Evolutionary conservation across 2,888 invertebrate genomes (phyloP).

Genomic region (Empis stercorea): DNA sequence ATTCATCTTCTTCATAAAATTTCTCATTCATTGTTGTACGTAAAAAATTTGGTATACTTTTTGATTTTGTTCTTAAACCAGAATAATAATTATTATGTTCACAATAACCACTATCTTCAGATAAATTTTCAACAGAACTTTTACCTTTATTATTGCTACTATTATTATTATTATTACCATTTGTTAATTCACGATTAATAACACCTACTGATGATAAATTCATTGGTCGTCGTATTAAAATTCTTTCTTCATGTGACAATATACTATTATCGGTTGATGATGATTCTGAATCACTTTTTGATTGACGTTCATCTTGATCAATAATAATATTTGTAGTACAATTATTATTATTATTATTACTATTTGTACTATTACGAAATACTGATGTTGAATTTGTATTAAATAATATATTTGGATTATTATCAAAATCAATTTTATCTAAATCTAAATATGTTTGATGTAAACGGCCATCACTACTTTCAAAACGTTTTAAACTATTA

Average conservation of each 20-base stretch:
- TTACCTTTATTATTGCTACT: conserved; percentile 25
- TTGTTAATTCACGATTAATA: background rate
- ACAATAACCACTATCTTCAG: conserved; percentile 68
- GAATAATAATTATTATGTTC: conserved; percentile 30
- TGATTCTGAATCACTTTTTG: conserved; percentile 15
- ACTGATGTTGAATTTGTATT: no score
- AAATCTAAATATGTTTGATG: conserved; percentile 34
- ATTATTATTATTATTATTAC: background rate
- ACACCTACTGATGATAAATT: background rate
- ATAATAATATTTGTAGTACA: no score
- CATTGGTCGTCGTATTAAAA: conserved; percentile 2
- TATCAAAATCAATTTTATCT: conserved; percentile 30
- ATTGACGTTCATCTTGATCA: background rate
- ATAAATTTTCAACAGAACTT: conserved; percentile 62
- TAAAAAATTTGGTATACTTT: conserved; percentile 38
- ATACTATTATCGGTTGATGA: conserved; percentile 20
- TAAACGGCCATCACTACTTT: conserved; percentile 28
- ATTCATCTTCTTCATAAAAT: conserved; percentile 33
- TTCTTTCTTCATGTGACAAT: conserved; percentile 15
- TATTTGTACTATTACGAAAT: background rate
- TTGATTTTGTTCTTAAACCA: conserved; percentile 27
- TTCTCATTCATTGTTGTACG: conserved; percentile 20
- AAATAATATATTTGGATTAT: conserved; percentile 14
- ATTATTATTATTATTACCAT: conserved; percentile 4
- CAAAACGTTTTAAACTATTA: conserved; percentile 28